Base-by-base conservation (phyloP, 2,113 vertebrate genomes). In the Oreotrochilus melanogaster region DNA sequence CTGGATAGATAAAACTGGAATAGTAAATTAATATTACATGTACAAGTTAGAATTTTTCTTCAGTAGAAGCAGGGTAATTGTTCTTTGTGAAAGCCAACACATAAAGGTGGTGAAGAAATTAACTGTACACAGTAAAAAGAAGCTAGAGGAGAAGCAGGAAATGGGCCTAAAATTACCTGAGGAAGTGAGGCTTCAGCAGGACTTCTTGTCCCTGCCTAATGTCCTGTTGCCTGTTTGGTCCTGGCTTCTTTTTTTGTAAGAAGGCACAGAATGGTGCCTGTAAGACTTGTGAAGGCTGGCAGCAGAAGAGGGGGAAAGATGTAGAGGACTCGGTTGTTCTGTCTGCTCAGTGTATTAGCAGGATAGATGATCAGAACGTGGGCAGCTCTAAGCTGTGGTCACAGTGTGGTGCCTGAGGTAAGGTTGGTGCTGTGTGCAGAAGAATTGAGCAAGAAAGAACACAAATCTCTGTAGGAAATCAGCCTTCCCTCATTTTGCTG, bases 331-430 rank as follows among this genome's bases (percentile, higher is more conserved):
- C 14, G 27, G 58, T 48, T 0, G 2, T 7, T 76, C 25, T 61
- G 15, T 50, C 9, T 1, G 10, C 47, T 64, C 13, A 8, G 51
- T 11, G 31, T 24, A 0, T 53, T 25, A 19, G 35, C 0, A 1
- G 54, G 45, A 9, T 35, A 60, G 18, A 7, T 3, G 51, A 35
- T 37, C 23, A 60, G 16, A 30, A 37, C 0, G 0, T 22, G 30
- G 62, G 54, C 69, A 58, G 56, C 60, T 80, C 33, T n/a, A 37
- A 4, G 35, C 48, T 57, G 0, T 22, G 45, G 45, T 43, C 35
- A 2, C 45, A 33, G 56, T 1, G 6, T 24, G 74, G 19, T 84
- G 47, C 39, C 72, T 54, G 78, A 18, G 39, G 53, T 25, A 4
- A 33, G 33, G 9, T 4, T 14, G 13, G 23, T 53, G 60, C 70